Evolutionary conservation across 1,140 invertebrate species (phyloP).

Genomic region (Dufourea novaeangliae): DNA sequence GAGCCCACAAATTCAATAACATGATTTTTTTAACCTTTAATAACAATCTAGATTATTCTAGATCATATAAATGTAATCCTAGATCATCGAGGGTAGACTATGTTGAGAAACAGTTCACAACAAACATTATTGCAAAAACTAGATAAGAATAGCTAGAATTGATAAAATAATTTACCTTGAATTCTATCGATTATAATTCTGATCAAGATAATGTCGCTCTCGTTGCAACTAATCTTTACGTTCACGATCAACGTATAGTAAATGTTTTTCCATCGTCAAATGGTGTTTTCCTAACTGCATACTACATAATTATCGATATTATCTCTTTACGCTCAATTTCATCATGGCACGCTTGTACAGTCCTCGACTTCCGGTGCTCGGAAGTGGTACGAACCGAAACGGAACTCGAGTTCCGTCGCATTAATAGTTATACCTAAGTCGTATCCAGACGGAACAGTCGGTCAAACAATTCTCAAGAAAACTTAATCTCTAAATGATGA

Average conservation of each 20-base stretch:
- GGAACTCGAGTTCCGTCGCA: neutral
- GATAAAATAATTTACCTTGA: neutral
- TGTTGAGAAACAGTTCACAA: no score
- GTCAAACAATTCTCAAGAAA: neutral
- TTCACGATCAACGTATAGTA: slow-evolving; percentile 7
- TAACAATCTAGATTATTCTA: neutral
- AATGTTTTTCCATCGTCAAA: neutral
- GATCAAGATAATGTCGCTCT: slow-evolving; percentile 46
- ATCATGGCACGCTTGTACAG: neutral
- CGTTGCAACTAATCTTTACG: neutral
- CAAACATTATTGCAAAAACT: neutral
- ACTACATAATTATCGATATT: slow-evolving; percentile 45
- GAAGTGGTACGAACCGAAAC: neutral
- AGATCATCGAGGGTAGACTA: no score
- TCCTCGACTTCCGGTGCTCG: slow-evolving; percentile 3
- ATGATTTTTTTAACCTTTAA: no score
- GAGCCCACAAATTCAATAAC: neutral
- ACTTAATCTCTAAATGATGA: neutral
- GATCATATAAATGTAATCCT: neutral
- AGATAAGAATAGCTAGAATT: neutral
- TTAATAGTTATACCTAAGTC: no score
- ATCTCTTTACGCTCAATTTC: neutral
- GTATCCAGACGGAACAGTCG: no score
- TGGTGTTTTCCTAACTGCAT: no score
- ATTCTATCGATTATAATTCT: slow-evolving; percentile 38